A percentile compares a stretch with the other conserved stretches of the same genome.
Conservation (phyloP, 1,140 invertebrate genomes). For the Cherax destructor region DNA sequence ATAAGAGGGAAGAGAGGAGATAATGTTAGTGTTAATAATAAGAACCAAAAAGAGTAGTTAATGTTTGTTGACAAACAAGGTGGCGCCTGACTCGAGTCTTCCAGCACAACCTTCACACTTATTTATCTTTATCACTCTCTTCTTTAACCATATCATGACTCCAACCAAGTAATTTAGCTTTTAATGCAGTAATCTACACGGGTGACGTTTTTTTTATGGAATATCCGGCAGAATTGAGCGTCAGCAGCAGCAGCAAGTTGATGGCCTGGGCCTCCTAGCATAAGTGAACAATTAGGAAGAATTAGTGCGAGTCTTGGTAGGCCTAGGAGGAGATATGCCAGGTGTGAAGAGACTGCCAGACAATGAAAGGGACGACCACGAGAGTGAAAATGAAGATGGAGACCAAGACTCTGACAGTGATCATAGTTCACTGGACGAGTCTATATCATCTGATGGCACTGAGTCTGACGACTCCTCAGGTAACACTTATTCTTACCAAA, state of each 20-base stretch:
- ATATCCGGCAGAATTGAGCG: not conserved
- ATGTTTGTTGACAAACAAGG: no score
- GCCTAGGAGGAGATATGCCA: constrained; percentile 12
- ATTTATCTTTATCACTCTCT: no score
- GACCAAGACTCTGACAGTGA: constrained; percentile 58
- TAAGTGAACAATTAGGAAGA: not conserved
- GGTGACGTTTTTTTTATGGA: not conserved
- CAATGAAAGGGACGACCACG: constrained; percentile 42
- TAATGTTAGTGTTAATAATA: no score
- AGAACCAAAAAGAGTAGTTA: no score
- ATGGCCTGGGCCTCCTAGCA: not conserved
- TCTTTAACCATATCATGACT: no score
- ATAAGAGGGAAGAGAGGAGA: no score
- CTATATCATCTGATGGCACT: constrained; percentile 43
- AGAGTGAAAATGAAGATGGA: constrained; percentile 64
- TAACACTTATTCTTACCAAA: not conserved
- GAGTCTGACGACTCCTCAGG: constrained; percentile 59
- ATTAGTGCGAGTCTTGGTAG: not conserved
- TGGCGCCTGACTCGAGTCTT: no score
- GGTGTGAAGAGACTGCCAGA: constrained; percentile 57
- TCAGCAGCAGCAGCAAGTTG: not conserved
- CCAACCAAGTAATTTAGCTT: no score
- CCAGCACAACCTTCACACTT: no score
- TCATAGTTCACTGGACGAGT: constrained; percentile 45
- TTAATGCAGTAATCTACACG: no score